Base-by-base conservation (phyloP, 2,888 invertebrate genomes). In the Balanococcus diminutus region DNA sequence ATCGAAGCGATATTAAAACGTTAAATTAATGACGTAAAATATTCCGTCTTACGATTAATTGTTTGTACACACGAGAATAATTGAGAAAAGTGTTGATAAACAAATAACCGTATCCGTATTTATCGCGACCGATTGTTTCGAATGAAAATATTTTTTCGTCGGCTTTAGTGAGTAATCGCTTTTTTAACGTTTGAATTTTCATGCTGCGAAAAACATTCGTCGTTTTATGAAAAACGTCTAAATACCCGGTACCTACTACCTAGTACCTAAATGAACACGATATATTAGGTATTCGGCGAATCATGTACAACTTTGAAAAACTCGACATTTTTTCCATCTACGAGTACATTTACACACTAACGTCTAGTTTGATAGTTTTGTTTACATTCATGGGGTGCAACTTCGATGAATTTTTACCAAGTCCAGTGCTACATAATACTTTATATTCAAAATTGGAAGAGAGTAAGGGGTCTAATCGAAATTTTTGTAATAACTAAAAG, bases 61-160 rank as follows among this genome's bases (percentile, higher is more conserved):
- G 87, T 87, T 87, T 87, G 85, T 88, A 88, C 22, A 88, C 86
- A 39, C 88, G 87, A 39, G 88, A 87, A 86, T 88, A n/a, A n/a
- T n/a, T 88, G 42, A 87, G 87, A 61, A 88, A 88, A 75, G 87
- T 87, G 31, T 92, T 92, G 88, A 92, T 91, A 88, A 92, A 92
- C 87, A 92, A 89, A 88, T 92, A 92, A 87, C 90, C 90, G 87
- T 90, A 90, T 22, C 92, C 92, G 6, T 91, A 88, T 46, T 90
- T 90, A 88, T 92, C 92, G 0, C 88, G 88, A 6, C 92, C 92
- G 46, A 92, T 46, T 19, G 39, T 85, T 46, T 75, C 46, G 6
- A 25, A 22, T 31, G 51, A n/a, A 19, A 39, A 79, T 19, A 42
- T n/a, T 14, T 16, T 31, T 42, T 85, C 51, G 14, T 75, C 31